These are phyloP conservation scores for Rattus norvegicus DNA, from an alignment of 2,113 vertebrate species.

Conservation along the genomic window DNA sequence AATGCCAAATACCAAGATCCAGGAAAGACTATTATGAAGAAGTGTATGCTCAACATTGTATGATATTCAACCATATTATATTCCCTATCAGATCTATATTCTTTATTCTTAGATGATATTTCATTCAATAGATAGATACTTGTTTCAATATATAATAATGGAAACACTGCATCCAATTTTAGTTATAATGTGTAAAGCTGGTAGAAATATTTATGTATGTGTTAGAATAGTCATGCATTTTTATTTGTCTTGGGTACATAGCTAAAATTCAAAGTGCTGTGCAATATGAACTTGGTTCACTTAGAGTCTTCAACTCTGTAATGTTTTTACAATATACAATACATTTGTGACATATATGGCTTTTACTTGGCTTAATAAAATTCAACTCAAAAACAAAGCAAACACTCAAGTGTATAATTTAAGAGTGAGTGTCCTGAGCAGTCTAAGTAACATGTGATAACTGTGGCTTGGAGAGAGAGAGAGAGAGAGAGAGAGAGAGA, in stretches of 20 bases:
- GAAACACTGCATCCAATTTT: background rate
- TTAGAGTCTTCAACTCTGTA: background rate
- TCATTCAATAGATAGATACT: background rate
- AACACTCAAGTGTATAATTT: background rate
- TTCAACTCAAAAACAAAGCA: background rate
- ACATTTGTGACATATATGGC: background rate
- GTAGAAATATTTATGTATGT: background rate
- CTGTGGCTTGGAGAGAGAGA: background rate
- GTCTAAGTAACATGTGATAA: background rate
- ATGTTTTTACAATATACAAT: background rate
- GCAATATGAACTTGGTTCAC: background rate
- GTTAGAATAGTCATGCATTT: background rate
- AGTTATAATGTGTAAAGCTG: background rate
- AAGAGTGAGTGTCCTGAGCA: background rate
- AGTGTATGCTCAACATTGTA: background rate
- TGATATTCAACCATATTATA: background rate
- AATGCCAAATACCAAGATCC: background rate
- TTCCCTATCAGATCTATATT: background rate
- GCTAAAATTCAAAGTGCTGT: background rate
- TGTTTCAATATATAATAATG: background rate
- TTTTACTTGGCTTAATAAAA: background rate
- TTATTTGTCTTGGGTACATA: background rate
- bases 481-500: background rate
- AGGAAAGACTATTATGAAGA: background rate
- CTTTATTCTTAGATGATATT: background rate